phyloP scores from a whole-genome alignment of 2,888 invertebrate genomes.

The Andrena minutula region DNA sequence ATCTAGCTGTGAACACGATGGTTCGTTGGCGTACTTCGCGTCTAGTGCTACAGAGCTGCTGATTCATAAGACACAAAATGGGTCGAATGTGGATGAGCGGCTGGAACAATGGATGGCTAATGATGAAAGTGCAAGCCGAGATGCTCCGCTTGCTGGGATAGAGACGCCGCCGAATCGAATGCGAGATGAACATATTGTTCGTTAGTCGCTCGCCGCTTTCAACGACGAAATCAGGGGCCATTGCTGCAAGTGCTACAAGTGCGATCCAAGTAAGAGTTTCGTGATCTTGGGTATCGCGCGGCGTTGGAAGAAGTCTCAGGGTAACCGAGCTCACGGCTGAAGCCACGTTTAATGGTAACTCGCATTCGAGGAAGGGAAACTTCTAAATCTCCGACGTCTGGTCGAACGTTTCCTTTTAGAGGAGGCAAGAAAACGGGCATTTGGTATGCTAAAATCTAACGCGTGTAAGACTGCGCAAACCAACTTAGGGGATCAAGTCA shows the following conservation, averaged over 20 bases:
- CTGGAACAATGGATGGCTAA: constrained; percentile 72
- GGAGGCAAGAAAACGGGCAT: background rate
- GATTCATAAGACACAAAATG: constrained; percentile 72
- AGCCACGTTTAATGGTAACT: no score
- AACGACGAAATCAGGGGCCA: constrained; percentile 41
- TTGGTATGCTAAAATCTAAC: background rate
- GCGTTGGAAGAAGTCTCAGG: no score
- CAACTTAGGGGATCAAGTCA: background rate
- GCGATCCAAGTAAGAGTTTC: background rate
- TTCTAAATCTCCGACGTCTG: no score
- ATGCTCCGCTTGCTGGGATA: constrained; percentile 43
- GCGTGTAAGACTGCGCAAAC: background rate
- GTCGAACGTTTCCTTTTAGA: background rate
- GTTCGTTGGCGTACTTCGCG: constrained; percentile 45
- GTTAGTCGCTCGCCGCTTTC: constrained; percentile 28
- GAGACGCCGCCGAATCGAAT: constrained; percentile 53
- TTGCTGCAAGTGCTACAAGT: constrained; percentile 24
- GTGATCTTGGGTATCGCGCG: background rate
- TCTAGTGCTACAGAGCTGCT: constrained; percentile 47
- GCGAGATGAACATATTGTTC: constrained; percentile 71
- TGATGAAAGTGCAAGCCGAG: constrained; percentile 69
- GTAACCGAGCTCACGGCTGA: no score
- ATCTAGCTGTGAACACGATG: constrained; percentile 51
- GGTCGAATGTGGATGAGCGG: constrained; percentile 70
- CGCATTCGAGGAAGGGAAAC: no score